A percentile compares a stretch with the other conserved stretches of the same genome.
These are phyloP conservation scores for Pangasianodon gigas DNA, from an alignment of 2,113 vertebrate species.

Conservation along the genomic window DNA sequence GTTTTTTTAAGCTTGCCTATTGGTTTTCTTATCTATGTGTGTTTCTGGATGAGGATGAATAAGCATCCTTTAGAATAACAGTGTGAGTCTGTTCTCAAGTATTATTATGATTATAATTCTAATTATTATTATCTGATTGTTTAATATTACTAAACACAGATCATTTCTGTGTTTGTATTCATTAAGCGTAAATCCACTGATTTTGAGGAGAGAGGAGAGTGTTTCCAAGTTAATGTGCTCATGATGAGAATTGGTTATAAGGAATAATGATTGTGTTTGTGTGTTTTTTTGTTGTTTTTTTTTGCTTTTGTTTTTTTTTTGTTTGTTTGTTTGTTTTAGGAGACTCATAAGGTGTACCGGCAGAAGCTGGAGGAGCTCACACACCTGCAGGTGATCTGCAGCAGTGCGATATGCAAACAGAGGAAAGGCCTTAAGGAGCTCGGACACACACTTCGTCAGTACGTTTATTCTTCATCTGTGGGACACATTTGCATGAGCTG, in stretches of 20 bases:
- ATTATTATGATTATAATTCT: not conserved
- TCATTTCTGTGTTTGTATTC: not conserved
- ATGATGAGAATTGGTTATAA: not conserved
- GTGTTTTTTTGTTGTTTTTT: not conserved
- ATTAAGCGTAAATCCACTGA: not conserved
- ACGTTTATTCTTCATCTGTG: constrained; percentile 30
- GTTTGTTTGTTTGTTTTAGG: constrained; percentile 68
- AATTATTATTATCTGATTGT: not conserved
- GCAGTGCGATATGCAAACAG: constrained; percentile 84
- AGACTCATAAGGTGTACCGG: constrained; percentile 89
- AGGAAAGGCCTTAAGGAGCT: constrained; percentile 83
- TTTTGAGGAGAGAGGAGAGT: too few species aligned
- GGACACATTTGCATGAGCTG: too few species aligned
- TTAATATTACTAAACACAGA: not conserved
- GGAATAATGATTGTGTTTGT: not conserved
- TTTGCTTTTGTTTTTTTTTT: not conserved
- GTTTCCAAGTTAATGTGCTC: not conserved
- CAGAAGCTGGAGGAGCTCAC: constrained; percentile 94
- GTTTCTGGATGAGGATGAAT: not conserved
- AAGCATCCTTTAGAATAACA: not conserved
- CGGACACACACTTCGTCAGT: constrained; percentile 79
- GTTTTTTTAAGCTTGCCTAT: not conserved
- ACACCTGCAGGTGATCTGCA: constrained; percentile 83
- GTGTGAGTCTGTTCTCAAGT: too few species aligned
- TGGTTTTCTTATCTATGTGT: not conserved